Evolutionary conservation across 2,888 invertebrate species (phyloP).

Genomic region (Xylocampa areola): DNA sequence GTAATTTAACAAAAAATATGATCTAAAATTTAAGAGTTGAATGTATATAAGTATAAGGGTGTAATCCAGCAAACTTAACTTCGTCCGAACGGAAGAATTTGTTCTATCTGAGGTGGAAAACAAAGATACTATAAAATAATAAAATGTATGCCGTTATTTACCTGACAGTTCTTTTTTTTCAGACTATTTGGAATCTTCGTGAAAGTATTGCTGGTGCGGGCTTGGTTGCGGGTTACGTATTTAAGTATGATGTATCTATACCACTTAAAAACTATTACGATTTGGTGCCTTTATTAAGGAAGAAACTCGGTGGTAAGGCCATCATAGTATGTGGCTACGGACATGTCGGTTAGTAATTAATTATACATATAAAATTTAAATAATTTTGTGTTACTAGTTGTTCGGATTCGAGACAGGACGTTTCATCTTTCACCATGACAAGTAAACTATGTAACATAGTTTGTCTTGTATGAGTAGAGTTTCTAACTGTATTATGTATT

Average conservation of each 20-base stretch:
- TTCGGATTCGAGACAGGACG: not conserved
- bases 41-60: too few relatives aligned
- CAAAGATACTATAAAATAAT: not conserved
- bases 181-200: conserved; percentile 95
- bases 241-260: conserved; percentile 98
- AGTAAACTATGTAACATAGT: too few relatives aligned
- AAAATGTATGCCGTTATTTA: not conserved
- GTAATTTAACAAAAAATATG: too few relatives aligned
- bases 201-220: conserved; percentile 95
- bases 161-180: conserved; percentile 16
- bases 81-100: too few relatives aligned
- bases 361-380: not conserved
- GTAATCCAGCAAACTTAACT: too few relatives aligned
- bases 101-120: too few relatives aligned
- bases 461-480: too few relatives aligned
- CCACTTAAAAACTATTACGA: conserved; percentile 96
- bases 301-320: conserved; percentile 91
- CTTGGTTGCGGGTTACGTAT: conserved; percentile 95
- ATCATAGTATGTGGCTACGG: conserved; percentile 96
- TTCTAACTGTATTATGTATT: too few relatives aligned
- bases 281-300: conserved; percentile 92
- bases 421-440: too few relatives aligned
- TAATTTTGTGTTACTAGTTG: not conserved
- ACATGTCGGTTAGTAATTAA: conserved; percentile 96
- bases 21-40: too few relatives aligned